Evolutionary conservation across 2,113 vertebrate genomes (phyloP).

Genomic region (Microtus montanus): DNA sequence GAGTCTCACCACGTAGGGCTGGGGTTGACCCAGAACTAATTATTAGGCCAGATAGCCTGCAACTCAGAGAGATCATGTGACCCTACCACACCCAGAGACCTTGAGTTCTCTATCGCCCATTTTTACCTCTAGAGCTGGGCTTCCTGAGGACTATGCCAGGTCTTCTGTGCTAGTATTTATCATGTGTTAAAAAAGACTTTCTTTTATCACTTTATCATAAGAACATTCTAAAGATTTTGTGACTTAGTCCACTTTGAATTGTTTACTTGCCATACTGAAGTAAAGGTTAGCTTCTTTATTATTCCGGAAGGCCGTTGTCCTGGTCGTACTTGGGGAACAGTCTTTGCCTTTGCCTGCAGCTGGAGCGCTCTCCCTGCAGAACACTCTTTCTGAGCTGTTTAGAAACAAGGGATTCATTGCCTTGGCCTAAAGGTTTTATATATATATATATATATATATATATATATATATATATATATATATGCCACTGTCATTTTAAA

Average conservation of each 20-base stretch:
- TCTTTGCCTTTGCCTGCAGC: neutral
- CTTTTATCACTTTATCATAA: constrained; percentile 13
- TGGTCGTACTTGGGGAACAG: neutral
- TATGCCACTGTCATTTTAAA: neutral
- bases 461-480: neutral
- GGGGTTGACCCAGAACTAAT: neutral
- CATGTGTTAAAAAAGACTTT: constrained; percentile 10
- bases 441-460: too few relatives aligned
- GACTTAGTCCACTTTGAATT: constrained; percentile 14
- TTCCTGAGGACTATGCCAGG: too few relatives aligned
- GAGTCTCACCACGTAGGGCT: neutral
- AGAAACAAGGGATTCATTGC: neutral
- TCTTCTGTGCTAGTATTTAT: constrained; percentile 21
- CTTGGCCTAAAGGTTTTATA: neutral
- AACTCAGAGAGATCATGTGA: neutral
- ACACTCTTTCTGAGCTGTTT: neutral
- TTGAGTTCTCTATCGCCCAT: too few relatives aligned
- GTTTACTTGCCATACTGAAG: constrained; percentile 21
- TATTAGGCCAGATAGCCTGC: neutral
- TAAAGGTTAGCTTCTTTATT: neutral
- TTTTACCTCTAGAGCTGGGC: neutral
- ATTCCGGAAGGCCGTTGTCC: neutral
- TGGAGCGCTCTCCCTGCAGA: neutral
- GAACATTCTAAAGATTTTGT: neutral
- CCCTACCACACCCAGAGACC: neutral